Evolutionary conservation across 2,888 invertebrate species (phyloP).

Genomic region (Lasius platythorax): DNA sequence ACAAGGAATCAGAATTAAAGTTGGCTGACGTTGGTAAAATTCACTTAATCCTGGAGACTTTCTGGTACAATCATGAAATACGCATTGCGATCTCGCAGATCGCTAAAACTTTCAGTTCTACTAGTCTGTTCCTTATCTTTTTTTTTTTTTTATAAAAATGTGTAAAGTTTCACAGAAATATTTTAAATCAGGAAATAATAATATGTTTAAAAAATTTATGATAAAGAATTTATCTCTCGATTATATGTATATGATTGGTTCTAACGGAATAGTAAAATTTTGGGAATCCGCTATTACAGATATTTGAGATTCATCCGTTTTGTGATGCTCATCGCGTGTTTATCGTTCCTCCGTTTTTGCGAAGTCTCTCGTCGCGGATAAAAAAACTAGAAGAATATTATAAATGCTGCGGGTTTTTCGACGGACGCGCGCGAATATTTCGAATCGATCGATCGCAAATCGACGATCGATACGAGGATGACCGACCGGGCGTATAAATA

Average conservation of each 20-base stretch:
- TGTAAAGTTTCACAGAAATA: constrained; percentile 11
- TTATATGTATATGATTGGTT: not conserved
- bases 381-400: constrained; percentile 24
- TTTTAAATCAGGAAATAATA: not conserved
- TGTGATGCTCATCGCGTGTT: not conserved
- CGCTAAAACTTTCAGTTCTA: not conserved
- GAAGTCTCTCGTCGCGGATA: constrained; percentile 9
- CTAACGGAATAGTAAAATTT: not conserved
- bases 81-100: not conserved
- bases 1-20: constrained; percentile 35
- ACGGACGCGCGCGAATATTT: constrained; percentile 17
- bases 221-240: no score
- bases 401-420: constrained; percentile 25
- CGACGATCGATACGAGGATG: not conserved
- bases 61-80: constrained; percentile 14
- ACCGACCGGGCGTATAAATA: constrained; percentile 16
- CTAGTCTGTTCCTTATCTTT: not conserved
- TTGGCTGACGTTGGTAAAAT: constrained; percentile 15
- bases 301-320: not conserved
- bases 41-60: constrained; percentile 16
- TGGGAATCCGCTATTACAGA: not conserved
- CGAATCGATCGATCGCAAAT: constrained; percentile 33
- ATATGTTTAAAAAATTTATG: not conserved
- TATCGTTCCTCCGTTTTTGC: constrained; percentile 29
- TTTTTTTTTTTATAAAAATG: not conserved